Base-by-base conservation (phyloP, 2,113 vertebrate genomes). In the Vidua chalybeata region DNA sequence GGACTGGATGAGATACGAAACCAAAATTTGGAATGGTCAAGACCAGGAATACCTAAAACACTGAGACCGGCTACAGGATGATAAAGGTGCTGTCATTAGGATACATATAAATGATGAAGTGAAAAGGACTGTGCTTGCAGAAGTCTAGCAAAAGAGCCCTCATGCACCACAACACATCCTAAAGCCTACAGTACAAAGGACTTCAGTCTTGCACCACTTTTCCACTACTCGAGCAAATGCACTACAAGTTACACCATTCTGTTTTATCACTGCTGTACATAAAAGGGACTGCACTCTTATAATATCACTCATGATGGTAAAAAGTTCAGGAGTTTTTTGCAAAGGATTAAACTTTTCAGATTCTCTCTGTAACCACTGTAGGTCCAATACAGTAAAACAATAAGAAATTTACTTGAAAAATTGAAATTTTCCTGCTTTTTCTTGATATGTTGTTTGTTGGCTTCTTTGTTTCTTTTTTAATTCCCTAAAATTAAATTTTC, bases 41-140 rank as follows among this genome's bases (percentile, higher is more conserved):
- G 49, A 80, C 11, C 15, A 84, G 30, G 10, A 89, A 55, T 17
- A 74, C 2, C 9, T 59, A 22, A 74, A 74, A 66, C 33, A 46
- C 16, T 52, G 31, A 64, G 14, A 63, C 12, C 1, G 3, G 14
- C 39, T 63, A 39, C 10, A 55, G 37, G 14, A 68, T 0, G 0
- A 61, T 26, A 71, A 62, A 31, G 28, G 59, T 2, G 6, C 27
- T 67, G 23, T 10, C 30, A n/a, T 24, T 10, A 84, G 54, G 26
- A 88, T 4, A 59, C 3, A 19, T 2, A 51, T 13, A 64, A 84
- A 58, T 21, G 15, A 75, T 11, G 3, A 61, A 21, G 28, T 27
- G 31, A 31, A 37, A 80, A 66, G 33, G 8, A 66, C 55, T 17
- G 10, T 49, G 28, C 46, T 84, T 74, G 51, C 35, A 84, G 20